These are phyloP conservation scores for Brachyptera risi DNA, from an alignment of 2,888 invertebrate genomes.

Conservation along the genomic window DNA sequence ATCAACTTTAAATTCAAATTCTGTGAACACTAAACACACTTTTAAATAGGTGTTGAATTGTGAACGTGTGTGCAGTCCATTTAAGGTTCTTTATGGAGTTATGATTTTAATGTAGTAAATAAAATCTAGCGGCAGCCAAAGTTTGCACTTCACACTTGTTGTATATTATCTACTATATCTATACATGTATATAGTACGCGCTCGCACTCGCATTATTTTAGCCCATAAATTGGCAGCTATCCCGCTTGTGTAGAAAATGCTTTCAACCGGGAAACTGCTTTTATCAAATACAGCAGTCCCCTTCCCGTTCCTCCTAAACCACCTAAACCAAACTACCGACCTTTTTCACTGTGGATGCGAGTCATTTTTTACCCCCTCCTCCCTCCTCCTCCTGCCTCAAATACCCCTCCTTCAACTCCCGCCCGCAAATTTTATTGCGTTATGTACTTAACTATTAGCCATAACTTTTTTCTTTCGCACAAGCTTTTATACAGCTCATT, in stretches of 20 bases:
- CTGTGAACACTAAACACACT: too few relatives aligned
- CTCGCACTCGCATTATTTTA: slow-evolving; percentile 26
- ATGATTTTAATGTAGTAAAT: too few relatives aligned
- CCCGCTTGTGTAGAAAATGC: slow-evolving; percentile 24
- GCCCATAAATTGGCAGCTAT: slow-evolving; percentile 31
- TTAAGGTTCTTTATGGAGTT: too few relatives aligned
- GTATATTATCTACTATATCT: too few relatives aligned
- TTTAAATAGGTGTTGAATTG: too few relatives aligned
- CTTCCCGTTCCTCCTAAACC: slow-evolving; percentile 12
- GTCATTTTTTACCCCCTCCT: slow-evolving; percentile 22
- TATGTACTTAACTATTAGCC: slow-evolving; percentile 34
- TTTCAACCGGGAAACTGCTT: slow-evolving; percentile 33
- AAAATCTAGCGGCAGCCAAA: too few relatives aligned
- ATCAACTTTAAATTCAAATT: too few relatives aligned
- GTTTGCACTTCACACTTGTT: too few relatives aligned
- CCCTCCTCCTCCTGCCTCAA: too few relatives aligned
- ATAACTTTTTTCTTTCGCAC: slow-evolving; percentile 28
- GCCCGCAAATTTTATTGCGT: slow-evolving; percentile 32
- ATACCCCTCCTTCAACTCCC: slow-evolving; percentile 19
- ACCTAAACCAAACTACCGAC: not conserved
- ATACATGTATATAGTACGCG: not conserved
- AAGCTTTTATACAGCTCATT: slow-evolving; percentile 30
- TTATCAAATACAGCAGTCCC: slow-evolving; percentile 32
- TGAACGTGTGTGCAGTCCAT: too few relatives aligned
- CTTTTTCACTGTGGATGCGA: slow-evolving; percentile 8